These are phyloP conservation scores for Eurystomus gularis DNA, from an alignment of 2,113 vertebrate genomes.

Conservation along the genomic window DNA sequence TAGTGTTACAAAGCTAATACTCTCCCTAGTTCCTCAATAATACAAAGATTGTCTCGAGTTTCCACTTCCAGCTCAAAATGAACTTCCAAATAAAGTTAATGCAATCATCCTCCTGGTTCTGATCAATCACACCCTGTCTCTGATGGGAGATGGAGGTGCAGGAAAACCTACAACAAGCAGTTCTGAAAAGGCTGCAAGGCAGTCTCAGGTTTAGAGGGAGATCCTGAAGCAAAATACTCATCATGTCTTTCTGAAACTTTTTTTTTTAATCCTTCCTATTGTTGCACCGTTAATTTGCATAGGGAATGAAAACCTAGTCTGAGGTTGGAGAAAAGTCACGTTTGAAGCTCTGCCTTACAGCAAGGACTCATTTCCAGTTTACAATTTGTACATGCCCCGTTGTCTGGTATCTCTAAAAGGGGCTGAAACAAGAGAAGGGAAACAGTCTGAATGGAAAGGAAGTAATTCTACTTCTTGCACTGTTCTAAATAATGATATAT, in stretches of 20 bases:
- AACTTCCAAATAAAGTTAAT: background rate
- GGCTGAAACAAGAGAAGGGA: background rate
- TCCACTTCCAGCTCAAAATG: background rate
- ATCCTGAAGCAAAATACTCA: background rate
- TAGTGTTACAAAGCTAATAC: background rate
- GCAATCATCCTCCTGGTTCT: background rate
- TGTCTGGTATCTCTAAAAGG: background rate
- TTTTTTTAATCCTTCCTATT: background rate
- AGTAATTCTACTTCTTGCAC: background rate
- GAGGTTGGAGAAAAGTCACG: background rate
- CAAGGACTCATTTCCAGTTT: background rate
- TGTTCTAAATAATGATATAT: background rate
- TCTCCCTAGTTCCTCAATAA: background rate
- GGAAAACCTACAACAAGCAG: background rate
- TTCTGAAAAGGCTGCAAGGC: background rate
- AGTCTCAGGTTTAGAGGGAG: background rate
- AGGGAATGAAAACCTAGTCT: background rate
- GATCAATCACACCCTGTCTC: background rate
- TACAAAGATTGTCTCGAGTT: background rate
- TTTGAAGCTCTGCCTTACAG: background rate
- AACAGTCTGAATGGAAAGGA: background rate
- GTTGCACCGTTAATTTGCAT: background rate
- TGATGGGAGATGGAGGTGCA: background rate
- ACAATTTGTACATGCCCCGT: background rate
- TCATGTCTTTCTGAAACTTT: background rate